Evolutionary conservation across 2,797 vertebrate genomes (phyloP).

Genomic region (Squalus acanthias): DNA sequence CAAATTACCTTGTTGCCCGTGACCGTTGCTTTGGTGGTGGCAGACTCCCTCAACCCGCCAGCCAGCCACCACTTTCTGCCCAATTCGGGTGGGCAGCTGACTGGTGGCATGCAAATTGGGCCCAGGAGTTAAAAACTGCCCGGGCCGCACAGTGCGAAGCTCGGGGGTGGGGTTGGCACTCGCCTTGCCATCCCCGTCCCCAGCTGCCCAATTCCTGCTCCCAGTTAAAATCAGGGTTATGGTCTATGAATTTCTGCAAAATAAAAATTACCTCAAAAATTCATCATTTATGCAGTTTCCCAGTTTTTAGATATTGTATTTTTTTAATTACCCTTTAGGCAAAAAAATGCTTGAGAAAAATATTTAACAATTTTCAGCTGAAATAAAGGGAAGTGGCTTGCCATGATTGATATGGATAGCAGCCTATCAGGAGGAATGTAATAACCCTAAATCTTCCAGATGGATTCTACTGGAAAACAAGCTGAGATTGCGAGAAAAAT

Average conservation of each 20-base stretch:
- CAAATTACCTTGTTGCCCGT: background rate
- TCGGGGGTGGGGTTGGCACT: background rate
- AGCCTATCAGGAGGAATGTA: background rate
- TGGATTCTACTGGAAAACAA: background rate
- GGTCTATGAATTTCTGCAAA: background rate
- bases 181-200: background rate
- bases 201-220: background rate
- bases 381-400: background rate
- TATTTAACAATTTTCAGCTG: background rate
- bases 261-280: background rate
- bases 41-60: background rate
- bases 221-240: background rate
- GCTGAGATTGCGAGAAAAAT: conserved; percentile 54
- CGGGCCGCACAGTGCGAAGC: background rate
- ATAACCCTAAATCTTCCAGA: background rate
- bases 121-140: no score
- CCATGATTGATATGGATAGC: background rate
- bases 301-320: background rate
- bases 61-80: background rate
- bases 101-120: no score
- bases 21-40: background rate
- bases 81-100: background rate
- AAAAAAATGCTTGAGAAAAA: background rate
- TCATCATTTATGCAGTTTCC: background rate
- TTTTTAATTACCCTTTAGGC: background rate